Conservation (phyloP, 2,797 vertebrate genomes). For the Tadarida brasiliensis region DNA sequence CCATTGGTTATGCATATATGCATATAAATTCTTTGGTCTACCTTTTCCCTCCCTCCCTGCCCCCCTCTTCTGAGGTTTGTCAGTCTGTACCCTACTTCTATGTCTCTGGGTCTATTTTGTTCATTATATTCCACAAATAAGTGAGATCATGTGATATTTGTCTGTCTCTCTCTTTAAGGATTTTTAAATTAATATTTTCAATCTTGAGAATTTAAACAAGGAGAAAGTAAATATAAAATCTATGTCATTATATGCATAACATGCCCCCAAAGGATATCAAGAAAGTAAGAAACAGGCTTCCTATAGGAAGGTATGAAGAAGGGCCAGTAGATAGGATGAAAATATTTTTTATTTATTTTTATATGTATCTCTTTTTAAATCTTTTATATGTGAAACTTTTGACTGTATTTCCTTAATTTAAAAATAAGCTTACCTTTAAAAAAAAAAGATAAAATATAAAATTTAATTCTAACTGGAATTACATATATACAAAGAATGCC, state of each 20-base stretch:
- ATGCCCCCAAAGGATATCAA: neutral
- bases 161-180: neutral
- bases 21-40: neutral
- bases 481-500: neutral
- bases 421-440: constrained; percentile 1
- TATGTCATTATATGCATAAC: neutral
- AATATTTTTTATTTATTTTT: neutral
- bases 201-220: constrained; percentile 13
- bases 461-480: neutral
- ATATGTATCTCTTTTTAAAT: neutral
- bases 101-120: neutral
- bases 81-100: neutral
- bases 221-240: constrained; percentile 7
- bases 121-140: neutral
- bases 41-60: neutral
- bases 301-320: neutral
- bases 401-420: neutral
- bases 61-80: neutral
- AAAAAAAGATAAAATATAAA: neutral
- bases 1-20: neutral
- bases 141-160: neutral
- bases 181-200: constrained; percentile 2
- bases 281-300: neutral
- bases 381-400: neutral
- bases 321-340: neutral